phyloP scores from a whole-genome alignment of 2,113 vertebrate genomes.

The Casuarius casuarius region DNA sequence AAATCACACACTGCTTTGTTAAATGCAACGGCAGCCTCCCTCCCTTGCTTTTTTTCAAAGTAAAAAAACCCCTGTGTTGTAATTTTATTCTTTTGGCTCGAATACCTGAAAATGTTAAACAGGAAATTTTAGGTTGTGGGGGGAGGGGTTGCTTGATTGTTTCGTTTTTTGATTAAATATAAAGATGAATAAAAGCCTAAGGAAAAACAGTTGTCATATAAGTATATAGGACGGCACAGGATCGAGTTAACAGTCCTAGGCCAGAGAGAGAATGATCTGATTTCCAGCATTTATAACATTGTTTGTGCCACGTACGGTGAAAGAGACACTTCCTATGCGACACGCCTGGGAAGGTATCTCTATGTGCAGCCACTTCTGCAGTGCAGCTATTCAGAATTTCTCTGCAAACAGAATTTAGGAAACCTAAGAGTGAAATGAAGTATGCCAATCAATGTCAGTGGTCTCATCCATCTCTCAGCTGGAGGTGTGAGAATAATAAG shows the following conservation, averaged over 20 bases:
- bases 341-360: neutral
- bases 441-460: neutral
- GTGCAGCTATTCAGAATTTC: neutral
- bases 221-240: neutral
- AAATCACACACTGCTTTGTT: conserved; percentile 17
- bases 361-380: neutral
- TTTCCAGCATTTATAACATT: neutral
- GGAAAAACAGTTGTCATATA: neutral
- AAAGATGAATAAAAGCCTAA: neutral
- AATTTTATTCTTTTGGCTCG: conserved; percentile 15
- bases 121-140: neutral
- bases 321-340: neutral
- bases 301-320: neutral
- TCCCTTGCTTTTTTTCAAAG: neutral
- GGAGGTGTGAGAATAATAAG: conserved; percentile 45
- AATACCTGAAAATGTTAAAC: neutral
- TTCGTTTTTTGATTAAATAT: neutral
- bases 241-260: neutral
- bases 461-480: neutral
- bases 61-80: neutral
- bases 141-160: neutral
- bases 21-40: neutral
- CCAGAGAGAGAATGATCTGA: neutral
- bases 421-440: neutral
- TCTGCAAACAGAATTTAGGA: conserved; percentile 10